These are phyloP conservation scores for Furcula furcula DNA, from an alignment of 2,888 invertebrate genomes.

Conservation along the genomic window DNA sequence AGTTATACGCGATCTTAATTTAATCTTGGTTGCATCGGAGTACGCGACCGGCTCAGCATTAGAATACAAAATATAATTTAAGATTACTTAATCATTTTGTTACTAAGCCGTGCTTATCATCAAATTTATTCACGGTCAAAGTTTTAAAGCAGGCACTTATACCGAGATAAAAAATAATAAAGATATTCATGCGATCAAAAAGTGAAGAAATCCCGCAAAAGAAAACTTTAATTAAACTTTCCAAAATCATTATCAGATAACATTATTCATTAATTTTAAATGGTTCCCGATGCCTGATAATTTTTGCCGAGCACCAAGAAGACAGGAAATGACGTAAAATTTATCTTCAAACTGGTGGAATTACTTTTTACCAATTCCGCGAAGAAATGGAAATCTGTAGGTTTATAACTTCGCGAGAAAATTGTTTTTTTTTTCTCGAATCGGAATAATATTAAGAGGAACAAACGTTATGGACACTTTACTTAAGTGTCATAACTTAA, in stretches of 20 bases:
- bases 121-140: constrained; percentile 56
- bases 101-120: constrained; percentile 31
- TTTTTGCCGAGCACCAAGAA: constrained; percentile 67
- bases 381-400: constrained; percentile 74
- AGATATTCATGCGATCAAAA: constrained; percentile 72
- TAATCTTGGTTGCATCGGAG: constrained; percentile 4
- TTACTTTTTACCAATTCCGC: constrained; percentile 71
- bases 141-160: constrained; percentile 56
- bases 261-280: constrained; percentile 81
- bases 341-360: constrained; percentile 73
- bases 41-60: constrained; percentile 2
- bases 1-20: constrained; percentile 4
- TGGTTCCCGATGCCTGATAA: constrained; percentile 73
- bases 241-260: constrained; percentile 78
- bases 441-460: constrained; percentile 64
- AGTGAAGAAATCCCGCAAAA: constrained; percentile 55
- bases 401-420: constrained; percentile 71
- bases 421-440: constrained; percentile 67
- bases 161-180: constrained; percentile 60
- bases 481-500: constrained; percentile 30
- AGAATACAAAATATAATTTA: constrained; percentile 23
- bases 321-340: constrained; percentile 76
- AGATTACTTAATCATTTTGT: constrained; percentile 22
- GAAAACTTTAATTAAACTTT: constrained; percentile 79
- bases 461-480: constrained; percentile 55